A percentile compares a stretch with the other conserved stretches of the same genome.
phyloP scores from a whole-genome alignment of 2,888 invertebrate species.

The Drosophila mimetica region DNA sequence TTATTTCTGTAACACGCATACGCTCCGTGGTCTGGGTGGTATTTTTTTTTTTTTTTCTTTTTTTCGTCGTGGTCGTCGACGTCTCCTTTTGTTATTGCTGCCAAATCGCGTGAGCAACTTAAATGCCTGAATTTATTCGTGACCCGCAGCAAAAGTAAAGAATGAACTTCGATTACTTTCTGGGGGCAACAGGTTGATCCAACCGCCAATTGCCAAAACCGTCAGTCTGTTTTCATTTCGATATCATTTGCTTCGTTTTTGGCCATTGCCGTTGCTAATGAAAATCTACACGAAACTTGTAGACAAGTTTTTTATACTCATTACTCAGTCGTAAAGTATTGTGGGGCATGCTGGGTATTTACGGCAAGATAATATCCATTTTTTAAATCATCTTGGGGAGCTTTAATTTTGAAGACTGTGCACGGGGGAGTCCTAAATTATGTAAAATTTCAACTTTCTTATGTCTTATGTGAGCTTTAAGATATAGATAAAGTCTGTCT shows the following conservation, averaged over 20 bases:
- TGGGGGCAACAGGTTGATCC: constrained; percentile 62
- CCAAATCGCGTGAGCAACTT: constrained; percentile 70
- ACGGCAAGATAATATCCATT: no score
- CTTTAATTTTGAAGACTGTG: not conserved
- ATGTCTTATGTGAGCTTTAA: no score
- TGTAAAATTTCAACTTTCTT: not conserved
- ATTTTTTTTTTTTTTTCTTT: not conserved
- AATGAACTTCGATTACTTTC: constrained; percentile 75
- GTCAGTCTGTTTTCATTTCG: constrained; percentile 35
- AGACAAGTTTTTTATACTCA: constrained; percentile 42
- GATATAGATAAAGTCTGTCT: not conserved
- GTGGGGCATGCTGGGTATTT: not conserved
- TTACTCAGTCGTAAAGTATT: not conserved
- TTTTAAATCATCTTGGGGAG: not conserved
- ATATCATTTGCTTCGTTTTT: constrained; percentile 69
- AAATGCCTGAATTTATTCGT: constrained; percentile 74
- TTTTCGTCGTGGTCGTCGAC: not conserved
- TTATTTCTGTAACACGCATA: constrained; percentile 71
- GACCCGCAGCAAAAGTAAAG: constrained; percentile 64
- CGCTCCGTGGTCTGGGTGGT: constrained; percentile 28
- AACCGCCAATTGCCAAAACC: not conserved
- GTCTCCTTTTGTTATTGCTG: constrained; percentile 15
- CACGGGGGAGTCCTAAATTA: not conserved
- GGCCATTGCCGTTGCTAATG: constrained; percentile 66
- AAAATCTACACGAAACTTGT: constrained; percentile 74